Percentiles rank a stretch among this genome's conserved stretches.
Conservation (phyloP, 2,113 vertebrate species). For the Gopherus evgoodei region DNA sequence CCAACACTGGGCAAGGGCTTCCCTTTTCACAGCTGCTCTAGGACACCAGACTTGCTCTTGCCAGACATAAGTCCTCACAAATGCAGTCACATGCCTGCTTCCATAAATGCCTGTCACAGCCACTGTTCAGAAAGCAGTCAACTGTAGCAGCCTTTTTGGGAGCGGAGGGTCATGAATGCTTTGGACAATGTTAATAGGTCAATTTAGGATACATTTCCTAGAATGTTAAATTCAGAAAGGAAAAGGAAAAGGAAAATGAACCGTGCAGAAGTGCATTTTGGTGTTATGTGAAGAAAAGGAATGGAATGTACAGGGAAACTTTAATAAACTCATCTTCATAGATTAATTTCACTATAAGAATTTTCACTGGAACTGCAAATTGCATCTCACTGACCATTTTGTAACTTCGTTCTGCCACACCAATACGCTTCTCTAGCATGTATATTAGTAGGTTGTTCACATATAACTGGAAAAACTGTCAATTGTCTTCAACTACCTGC, state of each 20-base stretch:
- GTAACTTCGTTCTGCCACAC: too few species aligned
- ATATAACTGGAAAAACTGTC: not conserved
- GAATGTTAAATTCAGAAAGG: not conserved
- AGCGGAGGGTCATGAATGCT: not conserved
- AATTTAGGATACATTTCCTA: not conserved
- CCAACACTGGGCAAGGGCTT: not conserved
- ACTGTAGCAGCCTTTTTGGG: not conserved
- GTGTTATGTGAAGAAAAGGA: accelerated
- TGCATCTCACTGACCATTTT: not conserved
- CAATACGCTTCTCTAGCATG: not conserved
- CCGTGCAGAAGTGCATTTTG: not conserved
- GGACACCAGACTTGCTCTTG: constrained; percentile 39
- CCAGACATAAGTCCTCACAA: constrained; percentile 24
- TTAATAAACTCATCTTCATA: not conserved
- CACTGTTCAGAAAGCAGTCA: constrained; percentile 5
- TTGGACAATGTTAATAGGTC: constrained; percentile 37
- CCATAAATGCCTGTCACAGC: not conserved
- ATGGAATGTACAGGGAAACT: not conserved
- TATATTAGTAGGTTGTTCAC: not conserved
- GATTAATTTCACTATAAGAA: not conserved
- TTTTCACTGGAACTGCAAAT: not conserved
- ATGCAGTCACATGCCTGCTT: constrained; percentile 56
- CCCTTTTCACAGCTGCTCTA: constrained; percentile 50
- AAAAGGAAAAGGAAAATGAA: not conserved
- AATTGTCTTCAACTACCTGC: not conserved